Conservation (phyloP, 2,113 vertebrate species). For the Orthochromis indermauri region DNA sequence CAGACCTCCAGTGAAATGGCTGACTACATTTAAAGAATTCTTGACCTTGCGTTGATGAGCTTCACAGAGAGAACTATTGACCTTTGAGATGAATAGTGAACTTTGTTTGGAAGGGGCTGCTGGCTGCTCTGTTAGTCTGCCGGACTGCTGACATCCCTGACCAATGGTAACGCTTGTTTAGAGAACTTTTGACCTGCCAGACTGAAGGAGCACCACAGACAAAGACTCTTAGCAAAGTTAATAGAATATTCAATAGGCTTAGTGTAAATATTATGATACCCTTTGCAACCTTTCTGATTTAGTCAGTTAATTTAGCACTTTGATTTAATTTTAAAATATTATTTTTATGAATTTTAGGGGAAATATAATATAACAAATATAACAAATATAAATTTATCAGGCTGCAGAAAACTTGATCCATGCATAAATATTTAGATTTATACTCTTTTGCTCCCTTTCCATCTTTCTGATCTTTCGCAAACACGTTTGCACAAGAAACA, state of each 20-base stretch:
- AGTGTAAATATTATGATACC: constrained; percentile 22
- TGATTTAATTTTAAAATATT: accelerated
- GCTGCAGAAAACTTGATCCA: background rate
- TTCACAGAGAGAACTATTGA: constrained; percentile 48
- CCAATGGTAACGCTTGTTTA: constrained; percentile 48
- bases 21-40: constrained; percentile 48
- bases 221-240: background rate
- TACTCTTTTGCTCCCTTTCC: background rate
- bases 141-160: constrained; percentile 40
- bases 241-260: background rate
- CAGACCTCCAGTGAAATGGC: constrained; percentile 7
- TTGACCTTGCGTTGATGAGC: constrained; percentile 52
- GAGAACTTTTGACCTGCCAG: constrained; percentile 54
- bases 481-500: background rate
- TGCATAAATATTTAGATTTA: background rate
- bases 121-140: constrained; percentile 1
- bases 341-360: background rate
- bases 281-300: background rate
- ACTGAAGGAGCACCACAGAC: constrained; percentile 10
- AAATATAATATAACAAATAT: background rate
- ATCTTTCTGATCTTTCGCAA: background rate
- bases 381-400: background rate
- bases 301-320: background rate
- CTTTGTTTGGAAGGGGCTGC: constrained; percentile 37
- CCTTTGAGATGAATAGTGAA: constrained; percentile 57